Base-by-base conservation (phyloP, 2,888 invertebrate genomes). In the Pardosa pseudoannulata region DNA sequence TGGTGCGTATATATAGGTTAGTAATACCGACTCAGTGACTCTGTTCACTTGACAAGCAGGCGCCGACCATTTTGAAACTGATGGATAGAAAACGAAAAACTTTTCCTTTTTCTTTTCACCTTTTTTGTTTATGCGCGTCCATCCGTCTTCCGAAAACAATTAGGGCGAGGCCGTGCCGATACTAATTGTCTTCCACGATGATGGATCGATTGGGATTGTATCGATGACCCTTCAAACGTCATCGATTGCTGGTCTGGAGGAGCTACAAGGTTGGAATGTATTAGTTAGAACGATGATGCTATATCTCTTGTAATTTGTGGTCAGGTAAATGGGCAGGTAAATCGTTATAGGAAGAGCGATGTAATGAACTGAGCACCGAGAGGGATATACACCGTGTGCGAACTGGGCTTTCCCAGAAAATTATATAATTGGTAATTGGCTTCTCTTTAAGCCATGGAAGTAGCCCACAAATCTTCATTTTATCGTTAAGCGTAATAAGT, bases 161-260 rank as follows among this genome's bases (percentile, higher is more conserved):
- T 65, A 65, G 31, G 31, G 65, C 31, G 29, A 65, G 65, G 65
- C 46, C 31, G 65, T 29, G 31, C 28, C 65, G 65, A 65, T 29
- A 65, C 65, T 65, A 65, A 65, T 65, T 65, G 65, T 65, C 65
- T 28, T 31, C 46, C 31, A 19, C 13, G 31, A 65, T 65, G 65
- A 65, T 65, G n/a, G 65, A 65, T 65, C 65, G 65, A 65, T 31
- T 65, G 13, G 31, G 29, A 46, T 46, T 46, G n/a, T 46, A 46
- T 46, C 46, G 46, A 46, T 46, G 46, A 46, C n/a, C 46, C 16
- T 6, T 46, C n/a, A 46, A 6, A 46, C 46, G 46, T 46, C 46
- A 46, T 46, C 46, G 46, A 16, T 46, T 46, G 9, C 36, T 16
- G 7, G n/a, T 6, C 11, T 2, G 16, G 11, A 16, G 46, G 16